These are phyloP conservation scores for Cossypha niveicapilla DNA, from an alignment of 2,797 vertebrate species.

Conservation along the genomic window DNA sequence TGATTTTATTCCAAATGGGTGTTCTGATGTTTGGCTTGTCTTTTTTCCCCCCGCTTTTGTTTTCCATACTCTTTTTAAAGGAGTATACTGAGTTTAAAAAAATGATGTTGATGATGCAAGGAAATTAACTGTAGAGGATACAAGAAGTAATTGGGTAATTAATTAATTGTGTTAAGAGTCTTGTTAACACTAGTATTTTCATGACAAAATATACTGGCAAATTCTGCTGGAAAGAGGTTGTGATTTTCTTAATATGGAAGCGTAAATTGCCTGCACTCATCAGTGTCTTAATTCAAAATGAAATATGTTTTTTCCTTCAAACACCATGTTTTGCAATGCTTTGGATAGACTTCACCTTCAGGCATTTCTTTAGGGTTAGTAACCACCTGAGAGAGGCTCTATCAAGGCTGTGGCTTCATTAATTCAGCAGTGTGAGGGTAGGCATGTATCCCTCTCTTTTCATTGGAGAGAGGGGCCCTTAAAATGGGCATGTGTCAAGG, in stretches of 20 bases:
- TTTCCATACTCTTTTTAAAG: neutral
- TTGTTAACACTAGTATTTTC: neutral
- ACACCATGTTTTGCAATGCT: neutral
- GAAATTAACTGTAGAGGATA: neutral
- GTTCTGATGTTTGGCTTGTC: neutral
- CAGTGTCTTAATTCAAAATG: neutral
- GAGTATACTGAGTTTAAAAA: neutral
- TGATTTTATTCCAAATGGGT: neutral
- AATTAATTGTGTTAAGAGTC: neutral
- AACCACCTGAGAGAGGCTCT: neutral
- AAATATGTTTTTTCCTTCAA: neutral
- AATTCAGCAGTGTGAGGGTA: neutral
- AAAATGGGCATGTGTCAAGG: neutral
- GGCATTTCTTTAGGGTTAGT: neutral
- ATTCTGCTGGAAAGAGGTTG: neutral
- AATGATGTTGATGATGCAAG: neutral
- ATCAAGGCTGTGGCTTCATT: neutral
- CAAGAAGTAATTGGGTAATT: neutral
- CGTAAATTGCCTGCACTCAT: neutral
- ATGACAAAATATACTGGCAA: neutral
- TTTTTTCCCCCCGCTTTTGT: rapidly evolving
- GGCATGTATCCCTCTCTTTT: neutral
- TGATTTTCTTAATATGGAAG: neutral
- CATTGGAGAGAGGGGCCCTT: neutral
- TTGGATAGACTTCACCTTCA: neutral